Conservation (phyloP, 1,140 invertebrate genomes). For the Lasioglossum baleicum region DNA sequence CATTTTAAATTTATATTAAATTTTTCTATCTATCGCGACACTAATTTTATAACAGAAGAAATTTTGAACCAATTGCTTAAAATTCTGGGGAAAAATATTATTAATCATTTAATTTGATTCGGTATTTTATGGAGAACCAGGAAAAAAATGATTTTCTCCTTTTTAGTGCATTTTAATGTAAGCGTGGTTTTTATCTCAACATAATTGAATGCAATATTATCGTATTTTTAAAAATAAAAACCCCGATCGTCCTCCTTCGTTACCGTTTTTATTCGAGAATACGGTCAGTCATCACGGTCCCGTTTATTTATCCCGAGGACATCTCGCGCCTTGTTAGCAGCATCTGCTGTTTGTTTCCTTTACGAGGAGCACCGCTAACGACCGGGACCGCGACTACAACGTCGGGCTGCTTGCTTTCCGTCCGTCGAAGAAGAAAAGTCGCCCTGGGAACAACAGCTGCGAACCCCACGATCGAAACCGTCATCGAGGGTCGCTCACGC, state of each 20-base stretch:
- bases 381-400: conserved; percentile 11
- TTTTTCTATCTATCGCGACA: no score
- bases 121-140: no score
- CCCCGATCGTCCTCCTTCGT: background rate
- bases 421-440: background rate
- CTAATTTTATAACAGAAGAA: no score
- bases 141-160: no score
- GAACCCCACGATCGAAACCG: background rate
- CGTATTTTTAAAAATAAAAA: conserved; percentile 9
- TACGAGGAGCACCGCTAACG: conserved; percentile 12
- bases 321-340: conserved; percentile 25
- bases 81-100: no score
- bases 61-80: no score
- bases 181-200: no score
- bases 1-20: no score
- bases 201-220: no score
- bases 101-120: no score
- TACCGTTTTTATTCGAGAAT: background rate
- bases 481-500: background rate
- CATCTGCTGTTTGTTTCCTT: conserved; percentile 39
- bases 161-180: no score
- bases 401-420: background rate
- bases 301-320: background rate
- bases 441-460: conserved; percentile 4
- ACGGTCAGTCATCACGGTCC: background rate